Evolutionary conservation across 1,140 invertebrate species (phyloP).

Genomic region (Zaprionus africanus): DNA sequence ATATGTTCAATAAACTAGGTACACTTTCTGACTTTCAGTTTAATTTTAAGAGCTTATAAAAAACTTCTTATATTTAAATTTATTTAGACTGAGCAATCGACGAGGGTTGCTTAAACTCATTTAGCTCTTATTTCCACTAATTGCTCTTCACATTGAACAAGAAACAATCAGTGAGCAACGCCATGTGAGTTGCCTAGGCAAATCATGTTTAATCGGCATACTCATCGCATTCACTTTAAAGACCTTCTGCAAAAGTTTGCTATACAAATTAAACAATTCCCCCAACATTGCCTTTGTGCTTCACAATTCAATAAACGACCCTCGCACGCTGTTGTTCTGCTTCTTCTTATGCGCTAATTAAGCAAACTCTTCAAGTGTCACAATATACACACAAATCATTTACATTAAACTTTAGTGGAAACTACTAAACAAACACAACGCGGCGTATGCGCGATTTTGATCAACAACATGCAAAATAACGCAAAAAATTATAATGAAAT

Average conservation of each 20-base stretch:
- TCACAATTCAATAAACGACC: background rate
- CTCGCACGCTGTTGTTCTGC: slow-evolving; percentile 12
- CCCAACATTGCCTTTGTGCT: background rate
- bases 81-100: too few species aligned
- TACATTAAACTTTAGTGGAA: background rate
- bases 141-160: too few species aligned
- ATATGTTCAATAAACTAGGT: too few species aligned
- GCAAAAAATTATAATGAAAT: slow-evolving; percentile 69
- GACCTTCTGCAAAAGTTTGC: background rate
- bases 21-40: too few species aligned
- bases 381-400: slow-evolving; percentile 26
- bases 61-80: too few species aligned
- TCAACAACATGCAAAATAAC: slow-evolving; percentile 68
- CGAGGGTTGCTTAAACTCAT: too few species aligned
- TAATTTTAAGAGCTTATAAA: too few species aligned
- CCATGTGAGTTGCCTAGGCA: too few species aligned
- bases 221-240: background rate
- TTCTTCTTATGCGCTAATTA: slow-evolving; percentile 51
- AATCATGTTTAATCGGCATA: background rate
- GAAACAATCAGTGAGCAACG: too few species aligned
- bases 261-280: background rate
- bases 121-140: too few species aligned
- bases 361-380: slow-evolving; percentile 62
- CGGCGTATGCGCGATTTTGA: slow-evolving; percentile 36
- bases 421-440: slow-evolving; percentile 22